A percentile compares a stretch with the other conserved stretches of the same genome.
phyloP scores from a whole-genome alignment of 2,797 vertebrate species.

The Halcyon chelicuti region DNA sequence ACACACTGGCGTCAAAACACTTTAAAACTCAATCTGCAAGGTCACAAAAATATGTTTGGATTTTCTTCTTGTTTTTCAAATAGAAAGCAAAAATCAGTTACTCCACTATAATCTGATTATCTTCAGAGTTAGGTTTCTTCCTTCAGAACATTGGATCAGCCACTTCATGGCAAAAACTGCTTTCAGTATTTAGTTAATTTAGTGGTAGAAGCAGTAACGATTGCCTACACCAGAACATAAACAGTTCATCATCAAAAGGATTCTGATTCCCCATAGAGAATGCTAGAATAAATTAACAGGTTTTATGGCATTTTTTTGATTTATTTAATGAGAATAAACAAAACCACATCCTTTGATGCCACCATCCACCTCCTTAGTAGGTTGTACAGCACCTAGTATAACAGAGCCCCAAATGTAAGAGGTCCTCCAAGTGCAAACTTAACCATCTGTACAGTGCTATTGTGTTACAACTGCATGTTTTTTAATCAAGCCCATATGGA shows the following conservation, averaged over 20 bases:
- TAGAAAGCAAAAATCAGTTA: neutral
- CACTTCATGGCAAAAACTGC: neutral
- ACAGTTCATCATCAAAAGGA: neutral
- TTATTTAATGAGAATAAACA: neutral
- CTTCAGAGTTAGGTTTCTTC: neutral
- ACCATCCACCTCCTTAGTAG: neutral
- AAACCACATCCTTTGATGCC: neutral
- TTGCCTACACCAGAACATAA: neutral
- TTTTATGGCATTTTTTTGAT: neutral
- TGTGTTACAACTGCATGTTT: neutral
- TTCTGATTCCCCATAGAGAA: neutral
- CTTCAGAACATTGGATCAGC: neutral
- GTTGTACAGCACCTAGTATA: neutral
- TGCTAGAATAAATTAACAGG: neutral
- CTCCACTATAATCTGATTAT: neutral
- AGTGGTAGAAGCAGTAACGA: neutral
- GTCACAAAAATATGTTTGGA: neutral
- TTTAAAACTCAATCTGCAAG: neutral
- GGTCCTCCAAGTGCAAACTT: neutral
- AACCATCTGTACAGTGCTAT: neutral
- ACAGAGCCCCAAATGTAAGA: neutral
- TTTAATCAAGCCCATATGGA: slow-evolving; percentile 26
- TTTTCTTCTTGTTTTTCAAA: neutral
- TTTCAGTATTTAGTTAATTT: neutral
- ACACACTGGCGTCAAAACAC: neutral